Base-by-base conservation (phyloP, 2,113 vertebrate genomes). In the Tinamus guttatus region DNA sequence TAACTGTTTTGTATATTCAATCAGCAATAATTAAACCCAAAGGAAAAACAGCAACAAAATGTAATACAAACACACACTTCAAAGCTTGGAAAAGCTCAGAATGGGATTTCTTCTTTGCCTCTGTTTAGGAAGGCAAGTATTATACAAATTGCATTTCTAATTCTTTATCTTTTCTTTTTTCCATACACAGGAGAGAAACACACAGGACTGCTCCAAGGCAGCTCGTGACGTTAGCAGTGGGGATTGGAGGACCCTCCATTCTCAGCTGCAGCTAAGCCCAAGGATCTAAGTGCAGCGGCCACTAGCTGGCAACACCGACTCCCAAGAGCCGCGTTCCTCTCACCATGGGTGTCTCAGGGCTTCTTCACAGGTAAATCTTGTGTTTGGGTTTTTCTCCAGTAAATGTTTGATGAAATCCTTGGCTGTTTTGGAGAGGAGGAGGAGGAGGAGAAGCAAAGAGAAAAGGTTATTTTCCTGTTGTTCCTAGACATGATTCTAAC, bases 391-490 rank as follows among this genome's bases (percentile, higher is more conserved):
- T 83, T 99, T 99, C 97, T 99, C 98, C 97, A 99, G 98, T 68
- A 99, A 87, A 28, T 99, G 98, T 34, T 97, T 97, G 95, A 99
- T 99, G 84, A 99, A 99, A 81, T 99, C 98, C 96, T 99, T 99
- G 77, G 99, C 99, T 99, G 97, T 91, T 91, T 41, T 81, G 81
- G 81, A 81, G 34, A 38, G 74, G 30, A 58, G 49, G 86, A 52
- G 34, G 86, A 52, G n/a, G n/a, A n/a, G 34, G 21, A 85, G 77
- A 95, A 92, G 90, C 69, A 93, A 62, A 85, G 34, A 64, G 11
- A 36, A 14, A 83, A 71, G 63, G 63, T 96, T 25, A 45, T 73
- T 93, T 91, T 11, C 11, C 21, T 27, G 40, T 30, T 8, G 4
- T 27, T 51, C 11, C 41, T 7, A 36, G 38, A 10, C 2, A 2